Conservation (phyloP, 2,113 vertebrate genomes). For the Carollia perspicillata region DNA sequence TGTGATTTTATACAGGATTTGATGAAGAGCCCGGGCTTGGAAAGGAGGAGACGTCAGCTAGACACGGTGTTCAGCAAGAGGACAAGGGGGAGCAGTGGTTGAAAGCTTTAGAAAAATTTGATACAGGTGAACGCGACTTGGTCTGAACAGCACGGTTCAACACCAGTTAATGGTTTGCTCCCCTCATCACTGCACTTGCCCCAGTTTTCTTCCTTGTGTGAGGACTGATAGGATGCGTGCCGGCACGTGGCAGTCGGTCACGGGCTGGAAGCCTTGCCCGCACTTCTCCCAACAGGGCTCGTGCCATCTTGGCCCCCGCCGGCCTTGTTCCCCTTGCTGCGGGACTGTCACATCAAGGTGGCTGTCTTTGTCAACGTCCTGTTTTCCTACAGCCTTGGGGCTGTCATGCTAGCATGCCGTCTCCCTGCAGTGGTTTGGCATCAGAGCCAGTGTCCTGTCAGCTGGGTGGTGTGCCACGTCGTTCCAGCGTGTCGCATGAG, state of each 20-base stretch:
- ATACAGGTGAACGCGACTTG: neutral
- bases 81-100: neutral
- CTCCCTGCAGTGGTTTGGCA: neutral
- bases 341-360: neutral
- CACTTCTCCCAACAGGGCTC: conserved; percentile 26
- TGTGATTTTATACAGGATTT: neutral
- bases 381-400: neutral
- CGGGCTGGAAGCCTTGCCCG: neutral
- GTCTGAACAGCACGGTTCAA: neutral
- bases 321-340: neutral
- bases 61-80: neutral
- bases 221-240: conserved; percentile 7
- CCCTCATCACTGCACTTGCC: neutral
- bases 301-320: neutral
- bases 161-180: neutral
- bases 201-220: neutral
- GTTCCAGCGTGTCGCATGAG: neutral
- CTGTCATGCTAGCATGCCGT: neutral
- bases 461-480: neutral
- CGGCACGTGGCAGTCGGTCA: neutral
- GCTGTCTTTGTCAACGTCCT: neutral
- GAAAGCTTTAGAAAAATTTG: neutral
- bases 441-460: neutral
- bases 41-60: neutral
- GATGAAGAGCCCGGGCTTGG: conserved; percentile 4